Conservation (phyloP, 2,888 invertebrate species). For the Macrostomum cliftonense region DNA sequence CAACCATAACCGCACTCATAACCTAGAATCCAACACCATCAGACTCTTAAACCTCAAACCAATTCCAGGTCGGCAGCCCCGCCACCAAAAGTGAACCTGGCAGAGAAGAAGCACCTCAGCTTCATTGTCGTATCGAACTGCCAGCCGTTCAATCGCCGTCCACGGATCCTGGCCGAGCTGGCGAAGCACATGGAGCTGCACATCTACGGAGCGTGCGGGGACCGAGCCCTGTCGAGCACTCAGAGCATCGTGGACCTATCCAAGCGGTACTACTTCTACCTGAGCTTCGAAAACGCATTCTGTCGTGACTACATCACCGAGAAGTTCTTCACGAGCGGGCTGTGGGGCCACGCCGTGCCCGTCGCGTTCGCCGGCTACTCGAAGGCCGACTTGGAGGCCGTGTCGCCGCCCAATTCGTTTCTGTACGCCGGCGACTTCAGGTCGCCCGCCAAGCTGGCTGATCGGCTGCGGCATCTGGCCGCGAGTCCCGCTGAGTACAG, state of each 20-base stretch:
- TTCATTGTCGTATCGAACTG: too few species aligned
- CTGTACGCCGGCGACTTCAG: background rate
- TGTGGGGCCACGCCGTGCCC: background rate
- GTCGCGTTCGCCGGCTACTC: background rate
- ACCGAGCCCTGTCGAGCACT: too few species aligned
- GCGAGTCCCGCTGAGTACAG: background rate
- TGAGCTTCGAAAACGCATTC: background rate
- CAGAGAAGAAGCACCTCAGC: too few species aligned
- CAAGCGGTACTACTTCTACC: background rate
- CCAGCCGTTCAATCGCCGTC: too few species aligned
- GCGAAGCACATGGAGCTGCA: too few species aligned
- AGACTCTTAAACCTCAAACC: too few species aligned
- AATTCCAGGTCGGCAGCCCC: too few species aligned
- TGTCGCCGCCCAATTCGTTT: conserved; percentile 1
- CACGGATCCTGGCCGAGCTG: too few species aligned
- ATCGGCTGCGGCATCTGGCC: background rate
- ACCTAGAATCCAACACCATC: too few species aligned
- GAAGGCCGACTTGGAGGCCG: background rate
- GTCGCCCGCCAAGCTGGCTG: background rate
- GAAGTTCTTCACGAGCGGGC: background rate
- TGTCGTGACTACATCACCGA: conserved; percentile 4
- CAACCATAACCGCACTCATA: too few species aligned
- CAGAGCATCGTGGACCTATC: background rate
- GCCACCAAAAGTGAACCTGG: too few species aligned
- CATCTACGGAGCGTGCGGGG: too few species aligned